Conservation (phyloP, 2,113 vertebrate species). For the Nanorana parkeri region DNA sequence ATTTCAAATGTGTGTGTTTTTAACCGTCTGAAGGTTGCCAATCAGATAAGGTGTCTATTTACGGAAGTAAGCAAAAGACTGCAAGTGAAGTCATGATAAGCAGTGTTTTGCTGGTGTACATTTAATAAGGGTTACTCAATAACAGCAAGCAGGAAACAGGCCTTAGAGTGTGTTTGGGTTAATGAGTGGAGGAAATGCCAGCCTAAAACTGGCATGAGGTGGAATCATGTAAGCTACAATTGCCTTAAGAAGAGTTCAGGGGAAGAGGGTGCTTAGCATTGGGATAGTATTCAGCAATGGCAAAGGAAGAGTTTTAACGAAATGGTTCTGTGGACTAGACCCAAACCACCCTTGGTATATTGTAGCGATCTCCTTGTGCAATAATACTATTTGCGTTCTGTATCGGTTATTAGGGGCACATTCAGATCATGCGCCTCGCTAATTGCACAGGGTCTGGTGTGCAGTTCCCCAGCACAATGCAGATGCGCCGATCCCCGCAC, state of each 20-base stretch:
- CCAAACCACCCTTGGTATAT: too few relatives aligned
- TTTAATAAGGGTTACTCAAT: slow-evolving; percentile 57
- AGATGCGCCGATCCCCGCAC: too few relatives aligned
- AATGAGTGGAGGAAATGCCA: slow-evolving; percentile 51
- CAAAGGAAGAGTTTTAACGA: too few relatives aligned
- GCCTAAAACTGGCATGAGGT: slow-evolving; percentile 35
- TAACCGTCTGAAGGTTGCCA: slow-evolving; percentile 34
- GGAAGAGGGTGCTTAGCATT: too few relatives aligned
- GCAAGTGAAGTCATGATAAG: slow-evolving; percentile 53
- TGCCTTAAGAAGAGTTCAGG: not conserved
- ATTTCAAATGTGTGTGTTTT: slow-evolving; percentile 26
- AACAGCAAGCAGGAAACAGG: slow-evolving; percentile 56
- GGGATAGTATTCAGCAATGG: too few relatives aligned
- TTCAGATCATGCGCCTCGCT: too few relatives aligned
- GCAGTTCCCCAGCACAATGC: too few relatives aligned
- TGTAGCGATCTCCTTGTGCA: too few relatives aligned
- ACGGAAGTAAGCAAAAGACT: slow-evolving; percentile 56
- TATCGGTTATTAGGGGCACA: too few relatives aligned
- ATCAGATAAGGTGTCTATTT: slow-evolving; percentile 56
- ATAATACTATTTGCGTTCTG: too few relatives aligned
- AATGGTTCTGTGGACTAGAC: too few relatives aligned
- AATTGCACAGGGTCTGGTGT: too few relatives aligned
- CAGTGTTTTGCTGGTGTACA: slow-evolving; percentile 53
- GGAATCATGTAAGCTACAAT: slow-evolving; percentile 11
- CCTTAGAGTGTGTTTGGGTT: slow-evolving; percentile 44